Conservation (phyloP, 2,888 invertebrate species). For the Augochlorella aurata region DNA sequence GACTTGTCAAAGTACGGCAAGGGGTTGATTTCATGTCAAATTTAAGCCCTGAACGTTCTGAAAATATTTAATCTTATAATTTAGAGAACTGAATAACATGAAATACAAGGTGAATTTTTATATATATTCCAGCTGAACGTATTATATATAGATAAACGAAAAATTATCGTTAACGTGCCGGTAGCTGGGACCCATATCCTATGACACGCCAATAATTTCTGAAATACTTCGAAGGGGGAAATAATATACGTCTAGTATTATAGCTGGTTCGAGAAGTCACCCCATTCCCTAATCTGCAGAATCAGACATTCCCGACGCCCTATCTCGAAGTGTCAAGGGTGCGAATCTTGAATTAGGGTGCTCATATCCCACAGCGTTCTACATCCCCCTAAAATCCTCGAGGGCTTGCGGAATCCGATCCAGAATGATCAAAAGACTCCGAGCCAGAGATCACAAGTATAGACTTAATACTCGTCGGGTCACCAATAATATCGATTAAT, state of each 20-base stretch:
- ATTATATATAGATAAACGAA: too few relatives aligned
- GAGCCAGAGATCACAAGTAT: too few relatives aligned
- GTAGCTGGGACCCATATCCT: too few relatives aligned
- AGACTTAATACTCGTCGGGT: background rate
- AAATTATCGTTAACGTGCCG: too few relatives aligned
- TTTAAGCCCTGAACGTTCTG: too few relatives aligned
- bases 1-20: too few relatives aligned
- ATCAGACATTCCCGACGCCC: background rate
- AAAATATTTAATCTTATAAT: too few relatives aligned
- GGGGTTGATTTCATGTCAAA: too few relatives aligned
- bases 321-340: background rate
- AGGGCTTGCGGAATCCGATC: background rate
- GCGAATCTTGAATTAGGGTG: background rate
- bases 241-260: background rate
- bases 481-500: background rate
- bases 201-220: too few relatives aligned
- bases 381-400: background rate
- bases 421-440: background rate
- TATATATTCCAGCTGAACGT: too few relatives aligned
- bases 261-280: background rate
- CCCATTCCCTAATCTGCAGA: background rate
- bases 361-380: background rate
- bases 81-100: too few relatives aligned
- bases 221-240: background rate
- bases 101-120: too few relatives aligned